Evolutionary conservation across 1,140 invertebrate genomes (phyloP).

Genomic region (Planococcus citri): DNA sequence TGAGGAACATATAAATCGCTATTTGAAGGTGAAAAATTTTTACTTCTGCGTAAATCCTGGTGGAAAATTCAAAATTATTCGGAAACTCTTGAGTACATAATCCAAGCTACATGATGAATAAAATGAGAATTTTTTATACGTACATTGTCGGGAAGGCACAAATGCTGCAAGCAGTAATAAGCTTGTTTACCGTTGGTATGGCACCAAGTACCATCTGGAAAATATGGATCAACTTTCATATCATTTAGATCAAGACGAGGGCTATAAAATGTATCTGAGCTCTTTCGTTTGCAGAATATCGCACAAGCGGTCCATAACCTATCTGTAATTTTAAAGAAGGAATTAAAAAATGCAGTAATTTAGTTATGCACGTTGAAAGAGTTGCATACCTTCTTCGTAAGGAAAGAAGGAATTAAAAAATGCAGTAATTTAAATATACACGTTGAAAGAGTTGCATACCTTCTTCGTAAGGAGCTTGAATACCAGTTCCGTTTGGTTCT

Average conservation of each 20-base stretch:
- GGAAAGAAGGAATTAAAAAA: slow-evolving; percentile 30
- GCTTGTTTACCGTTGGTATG: slow-evolving; percentile 46
- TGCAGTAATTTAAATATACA: background rate
- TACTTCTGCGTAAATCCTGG: slow-evolving; percentile 21
- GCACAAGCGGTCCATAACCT: slow-evolving; percentile 62
- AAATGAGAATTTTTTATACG: no score
- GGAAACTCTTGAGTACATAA: background rate
- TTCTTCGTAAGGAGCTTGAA: slow-evolving; percentile 55
- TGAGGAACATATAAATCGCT: slow-evolving; percentile 41
- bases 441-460: slow-evolving; percentile 32
- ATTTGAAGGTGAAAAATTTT: slow-evolving; percentile 25
- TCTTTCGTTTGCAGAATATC: slow-evolving; percentile 53
- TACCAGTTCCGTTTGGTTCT: slow-evolving; percentile 45
- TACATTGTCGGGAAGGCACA: slow-evolving; percentile 52
- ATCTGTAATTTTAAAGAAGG: slow-evolving; percentile 32
- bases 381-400: slow-evolving; percentile 44
- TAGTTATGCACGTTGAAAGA: background rate
- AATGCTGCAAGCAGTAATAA: slow-evolving; percentile 59
- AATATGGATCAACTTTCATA: slow-evolving; percentile 47
- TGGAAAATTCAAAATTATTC: slow-evolving; percentile 23
- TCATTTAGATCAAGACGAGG: slow-evolving; percentile 48
- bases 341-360: background rate
- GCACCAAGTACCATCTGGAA: slow-evolving; percentile 70
- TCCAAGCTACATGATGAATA: no score
- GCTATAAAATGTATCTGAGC: slow-evolving; percentile 53